Conservation (phyloP, 2,797 vertebrate species). For the Hemibagrus guttatus region DNA sequence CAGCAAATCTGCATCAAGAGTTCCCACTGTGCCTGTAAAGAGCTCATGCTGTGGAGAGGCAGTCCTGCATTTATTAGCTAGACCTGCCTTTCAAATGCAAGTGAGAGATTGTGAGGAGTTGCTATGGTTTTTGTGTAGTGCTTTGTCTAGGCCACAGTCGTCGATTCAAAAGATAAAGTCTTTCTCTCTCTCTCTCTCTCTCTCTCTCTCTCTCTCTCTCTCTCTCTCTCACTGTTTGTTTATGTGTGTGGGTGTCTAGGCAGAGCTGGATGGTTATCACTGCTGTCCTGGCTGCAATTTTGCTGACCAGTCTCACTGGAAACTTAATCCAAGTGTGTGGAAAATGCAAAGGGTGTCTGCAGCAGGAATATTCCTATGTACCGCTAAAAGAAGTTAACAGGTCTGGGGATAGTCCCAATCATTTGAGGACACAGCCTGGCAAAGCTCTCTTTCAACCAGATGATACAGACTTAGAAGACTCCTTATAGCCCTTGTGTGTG, state of each 20-base stretch:
- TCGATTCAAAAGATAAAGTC: slow-evolving; percentile 33
- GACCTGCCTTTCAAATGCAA: slow-evolving; percentile 64
- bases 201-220: slow-evolving; percentile 30
- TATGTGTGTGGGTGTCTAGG: slow-evolving; percentile 61
- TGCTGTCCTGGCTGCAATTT: slow-evolving; percentile 56
- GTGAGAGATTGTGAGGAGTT: slow-evolving; percentile 63
- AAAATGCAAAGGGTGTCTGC: slow-evolving; percentile 9
- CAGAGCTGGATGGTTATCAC: slow-evolving; percentile 67
- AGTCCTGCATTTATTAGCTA: slow-evolving; percentile 55
- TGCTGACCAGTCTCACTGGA: slow-evolving; percentile 64
- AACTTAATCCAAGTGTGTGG: slow-evolving; percentile 60
- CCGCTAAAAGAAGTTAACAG: slow-evolving; percentile 65
- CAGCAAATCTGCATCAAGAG: slow-evolving; percentile 12
- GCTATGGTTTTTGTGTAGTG: slow-evolving; percentile 56
- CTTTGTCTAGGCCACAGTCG: slow-evolving; percentile 53
- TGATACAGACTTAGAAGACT: slow-evolving; percentile 66
- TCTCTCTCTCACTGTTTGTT: slow-evolving; percentile 34
- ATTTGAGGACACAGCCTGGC: slow-evolving; percentile 8
- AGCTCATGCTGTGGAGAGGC: slow-evolving; percentile 27
- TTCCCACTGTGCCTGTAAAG: slow-evolving; percentile 55
- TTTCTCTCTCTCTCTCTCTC: slow-evolving; percentile 15
- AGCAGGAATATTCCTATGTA: slow-evolving; percentile 65
- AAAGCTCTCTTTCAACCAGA: slow-evolving; percentile 39
- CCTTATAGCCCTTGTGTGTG: slow-evolving; percentile 50
- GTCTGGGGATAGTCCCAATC: background rate